Evolutionary conservation across 1,140 invertebrate genomes (phyloP).

Genomic region (Drosophila kurseongensis): DNA sequence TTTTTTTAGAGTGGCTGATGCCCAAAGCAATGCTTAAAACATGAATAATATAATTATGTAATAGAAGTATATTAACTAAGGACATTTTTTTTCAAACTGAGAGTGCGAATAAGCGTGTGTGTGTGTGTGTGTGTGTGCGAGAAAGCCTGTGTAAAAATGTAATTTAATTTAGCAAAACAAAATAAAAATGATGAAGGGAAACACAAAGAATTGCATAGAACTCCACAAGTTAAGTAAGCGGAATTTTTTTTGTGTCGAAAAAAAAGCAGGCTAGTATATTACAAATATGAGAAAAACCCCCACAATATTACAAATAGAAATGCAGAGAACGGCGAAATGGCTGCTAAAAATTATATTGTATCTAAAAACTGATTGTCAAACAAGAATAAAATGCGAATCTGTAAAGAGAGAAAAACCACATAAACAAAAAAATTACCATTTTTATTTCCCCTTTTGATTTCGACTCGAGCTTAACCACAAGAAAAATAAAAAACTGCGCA

Average conservation of each 20-base stretch:
- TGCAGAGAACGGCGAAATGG: conserved; percentile 46
- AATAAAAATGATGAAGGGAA: not conserved
- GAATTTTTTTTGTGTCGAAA: conserved; percentile 59
- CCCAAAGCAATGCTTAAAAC: conserved; percentile 71
- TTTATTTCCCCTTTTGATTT: conserved; percentile 29
- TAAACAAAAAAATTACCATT: conserved; percentile 39
- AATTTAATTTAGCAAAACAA: conserved; percentile 71
- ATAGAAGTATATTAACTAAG: conserved; percentile 50
- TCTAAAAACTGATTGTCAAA: conserved; percentile 75
- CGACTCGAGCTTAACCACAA: conserved; percentile 35
- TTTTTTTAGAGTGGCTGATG: conserved; percentile 38
- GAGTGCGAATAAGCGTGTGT: conserved; percentile 3
- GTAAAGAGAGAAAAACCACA: conserved; percentile 47
- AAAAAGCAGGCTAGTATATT: conserved; percentile 39
- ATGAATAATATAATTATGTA: conserved; percentile 52
- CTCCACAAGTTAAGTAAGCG: conserved; percentile 45
- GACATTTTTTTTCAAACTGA: conserved; percentile 44
- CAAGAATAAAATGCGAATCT: conserved; percentile 64
- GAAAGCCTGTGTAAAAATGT: conserved; percentile 66
- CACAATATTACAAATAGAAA: conserved; percentile 64
- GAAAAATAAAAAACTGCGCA: conserved; percentile 19
- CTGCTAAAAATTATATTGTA: conserved; percentile 66
- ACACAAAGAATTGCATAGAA: conserved; percentile 27
- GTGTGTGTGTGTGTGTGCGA: conserved; percentile 10
- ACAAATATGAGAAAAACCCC: conserved; percentile 31